phyloP scores from a whole-genome alignment of 2,888 invertebrate species.

The Mythimna loreyi region DNA sequence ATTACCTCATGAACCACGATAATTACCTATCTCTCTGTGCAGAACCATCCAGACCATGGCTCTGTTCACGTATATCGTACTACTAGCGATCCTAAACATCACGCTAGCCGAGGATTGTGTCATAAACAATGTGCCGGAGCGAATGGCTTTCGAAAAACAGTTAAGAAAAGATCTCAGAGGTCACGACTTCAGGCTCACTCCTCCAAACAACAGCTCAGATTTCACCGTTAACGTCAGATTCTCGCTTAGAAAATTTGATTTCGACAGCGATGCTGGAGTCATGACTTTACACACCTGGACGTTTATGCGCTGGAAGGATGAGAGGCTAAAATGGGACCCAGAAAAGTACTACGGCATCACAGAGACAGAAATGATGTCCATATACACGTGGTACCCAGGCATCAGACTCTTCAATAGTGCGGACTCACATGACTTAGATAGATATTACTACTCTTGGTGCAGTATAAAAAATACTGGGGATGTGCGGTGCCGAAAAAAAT shows the following conservation, averaged over 20 bases:
- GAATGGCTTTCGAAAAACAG: conserved; percentile 62
- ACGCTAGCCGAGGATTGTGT: conserved; percentile 35
- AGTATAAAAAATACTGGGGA: conserved; percentile 56
- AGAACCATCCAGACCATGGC: conserved; percentile 52
- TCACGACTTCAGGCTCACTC: background rate
- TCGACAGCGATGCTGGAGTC: conserved; percentile 60
- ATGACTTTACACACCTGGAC: conserved; percentile 64
- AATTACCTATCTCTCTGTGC: background rate
- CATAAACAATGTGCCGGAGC: conserved; percentile 36
- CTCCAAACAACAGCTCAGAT: conserved; percentile 13
- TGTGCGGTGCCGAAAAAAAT: conserved; percentile 47
- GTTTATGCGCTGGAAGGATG: conserved; percentile 65
- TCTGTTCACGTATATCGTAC: conserved; percentile 29
- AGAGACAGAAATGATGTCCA: conserved; percentile 18
- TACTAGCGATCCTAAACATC: conserved; percentile 27
- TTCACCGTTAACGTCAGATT: conserved; percentile 59
- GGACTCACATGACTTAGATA: conserved; percentile 29
- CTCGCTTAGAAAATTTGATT: conserved; percentile 67
- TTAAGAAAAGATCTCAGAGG: conserved; percentile 43
- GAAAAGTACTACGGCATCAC: conserved; percentile 65
- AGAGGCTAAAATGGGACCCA: conserved; percentile 71
- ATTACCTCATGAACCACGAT: background rate
- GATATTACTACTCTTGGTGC: conserved; percentile 52
- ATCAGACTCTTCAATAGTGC: conserved; percentile 63
- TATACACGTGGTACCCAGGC: conserved; percentile 66